Percentiles rank a stretch among this genome's conserved stretches.
These are phyloP conservation scores for Hirudinaria manillensis DNA, from an alignment of 2,888 invertebrate species.

Conservation along the genomic window DNA sequence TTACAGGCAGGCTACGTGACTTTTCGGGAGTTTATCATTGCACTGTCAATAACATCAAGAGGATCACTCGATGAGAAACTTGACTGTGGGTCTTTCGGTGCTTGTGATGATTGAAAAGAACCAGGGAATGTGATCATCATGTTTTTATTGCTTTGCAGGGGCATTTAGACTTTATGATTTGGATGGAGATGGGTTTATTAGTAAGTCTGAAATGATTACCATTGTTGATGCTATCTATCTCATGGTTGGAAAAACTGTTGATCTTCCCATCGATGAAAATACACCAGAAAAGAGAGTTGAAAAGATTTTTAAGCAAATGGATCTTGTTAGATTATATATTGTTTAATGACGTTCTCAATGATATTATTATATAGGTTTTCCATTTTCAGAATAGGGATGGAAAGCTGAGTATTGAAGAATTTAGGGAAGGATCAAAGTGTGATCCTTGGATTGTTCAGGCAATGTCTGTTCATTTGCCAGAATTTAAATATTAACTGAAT, in stretches of 20 bases:
- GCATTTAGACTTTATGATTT: constrained; percentile 57
- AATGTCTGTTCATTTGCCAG: constrained; percentile 49
- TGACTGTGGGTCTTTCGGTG: constrained; percentile 66
- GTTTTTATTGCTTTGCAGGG: constrained; percentile 48
- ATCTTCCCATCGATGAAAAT: constrained; percentile 51
- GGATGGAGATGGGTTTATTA: constrained; percentile 57
- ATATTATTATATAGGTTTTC: not conserved
- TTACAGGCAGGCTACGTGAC: constrained; percentile 93
- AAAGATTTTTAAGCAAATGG: constrained; percentile 57
- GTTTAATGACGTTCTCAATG: not conserved
- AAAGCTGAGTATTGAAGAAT: constrained; percentile 56
- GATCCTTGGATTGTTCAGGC: constrained; percentile 59
- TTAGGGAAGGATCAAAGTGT: constrained; percentile 56
- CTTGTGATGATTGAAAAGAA: not conserved
- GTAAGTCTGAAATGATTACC: constrained; percentile 54
- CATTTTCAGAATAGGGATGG: constrained; percentile 55
- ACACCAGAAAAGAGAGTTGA: constrained; percentile 57
- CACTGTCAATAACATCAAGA: constrained; percentile 93
- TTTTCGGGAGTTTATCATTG: constrained; percentile 97
- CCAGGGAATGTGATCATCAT: not conserved
- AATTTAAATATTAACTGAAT: constrained; percentile 19
- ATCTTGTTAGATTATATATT: constrained; percentile 47
- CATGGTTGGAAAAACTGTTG: constrained; percentile 56
- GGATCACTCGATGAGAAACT: constrained; percentile 96
- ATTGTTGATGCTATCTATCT: constrained; percentile 56